phyloP scores from a whole-genome alignment of 2,797 vertebrate species.

The Melanotaenia maccullochi region DNA sequence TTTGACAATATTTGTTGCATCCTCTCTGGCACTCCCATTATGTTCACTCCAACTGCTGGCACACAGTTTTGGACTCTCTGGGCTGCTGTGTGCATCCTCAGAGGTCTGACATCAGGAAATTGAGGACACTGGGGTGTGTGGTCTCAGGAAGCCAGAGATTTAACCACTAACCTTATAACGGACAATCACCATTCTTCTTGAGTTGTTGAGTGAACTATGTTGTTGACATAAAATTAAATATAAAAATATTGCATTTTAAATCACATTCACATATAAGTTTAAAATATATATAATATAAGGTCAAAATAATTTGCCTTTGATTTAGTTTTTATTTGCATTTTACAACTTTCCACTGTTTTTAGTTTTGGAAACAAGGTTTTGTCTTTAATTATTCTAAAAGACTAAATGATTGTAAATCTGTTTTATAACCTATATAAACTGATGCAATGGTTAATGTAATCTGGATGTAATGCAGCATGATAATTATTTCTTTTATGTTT shows the following conservation, averaged over 20 bases:
- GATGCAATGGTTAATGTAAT: too few species aligned
- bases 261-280: not conserved
- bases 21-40: too few species aligned
- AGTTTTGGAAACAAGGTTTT: not conserved
- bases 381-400: not conserved
- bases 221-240: not conserved
- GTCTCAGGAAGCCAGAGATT: too few species aligned
- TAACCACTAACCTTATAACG: too few species aligned
- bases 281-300: not conserved
- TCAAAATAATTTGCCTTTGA: not conserved
- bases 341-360: not conserved
- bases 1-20: too few species aligned
- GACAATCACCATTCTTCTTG: not conserved
- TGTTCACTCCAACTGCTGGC: too few species aligned
- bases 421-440: not conserved
- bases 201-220: not conserved
- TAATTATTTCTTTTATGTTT: too few species aligned
- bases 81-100: too few species aligned
- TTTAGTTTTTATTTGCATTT: not conserved
- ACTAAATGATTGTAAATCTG: not conserved
- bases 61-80: too few species aligned
- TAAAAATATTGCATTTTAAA: not conserved
- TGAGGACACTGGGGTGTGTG: too few species aligned
- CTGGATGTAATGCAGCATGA: not conserved
- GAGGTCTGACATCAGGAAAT: too few species aligned